Evolutionary conservation across 2,113 vertebrate genomes (phyloP).

Genomic region (Egretta garzetta): DNA sequence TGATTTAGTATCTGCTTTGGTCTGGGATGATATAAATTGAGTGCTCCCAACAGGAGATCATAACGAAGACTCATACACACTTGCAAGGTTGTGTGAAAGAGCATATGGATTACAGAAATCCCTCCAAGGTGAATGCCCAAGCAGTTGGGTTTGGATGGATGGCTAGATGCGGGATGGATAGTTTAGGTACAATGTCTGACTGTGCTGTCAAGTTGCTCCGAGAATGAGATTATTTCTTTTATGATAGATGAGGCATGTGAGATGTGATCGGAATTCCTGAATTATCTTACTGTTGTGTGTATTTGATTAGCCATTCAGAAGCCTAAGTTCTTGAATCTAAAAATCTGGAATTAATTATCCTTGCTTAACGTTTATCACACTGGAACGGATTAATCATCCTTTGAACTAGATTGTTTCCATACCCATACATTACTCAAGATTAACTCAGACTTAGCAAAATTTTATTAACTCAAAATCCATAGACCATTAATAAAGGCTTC

Average conservation of each 20-base stretch:
- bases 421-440: slow-evolving; percentile 27
- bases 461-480: slow-evolving; percentile 2
- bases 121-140: neutral
- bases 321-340: slow-evolving; percentile 11
- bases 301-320: slow-evolving; percentile 52
- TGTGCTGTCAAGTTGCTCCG: neutral
- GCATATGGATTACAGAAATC: neutral
- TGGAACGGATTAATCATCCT: slow-evolving; percentile 31
- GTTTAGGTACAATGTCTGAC: neutral
- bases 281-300: neutral
- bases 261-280: slow-evolving; percentile 24
- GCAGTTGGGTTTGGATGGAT: neutral
- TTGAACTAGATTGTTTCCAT: slow-evolving; percentile 53
- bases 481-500: neutral
- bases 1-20: neutral
- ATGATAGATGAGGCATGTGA: neutral
- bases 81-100: neutral
- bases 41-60: neutral
- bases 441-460: slow-evolving; percentile 24
- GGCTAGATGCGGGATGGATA: neutral
- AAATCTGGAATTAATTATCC: slow-evolving; percentile 56
- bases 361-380: slow-evolving; percentile 41
- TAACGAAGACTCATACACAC: neutral
- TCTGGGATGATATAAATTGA: neutral
- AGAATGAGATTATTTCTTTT: neutral